Base-by-base conservation (phyloP, 2,113 vertebrate genomes). In the Perognathus longimembris region DNA sequence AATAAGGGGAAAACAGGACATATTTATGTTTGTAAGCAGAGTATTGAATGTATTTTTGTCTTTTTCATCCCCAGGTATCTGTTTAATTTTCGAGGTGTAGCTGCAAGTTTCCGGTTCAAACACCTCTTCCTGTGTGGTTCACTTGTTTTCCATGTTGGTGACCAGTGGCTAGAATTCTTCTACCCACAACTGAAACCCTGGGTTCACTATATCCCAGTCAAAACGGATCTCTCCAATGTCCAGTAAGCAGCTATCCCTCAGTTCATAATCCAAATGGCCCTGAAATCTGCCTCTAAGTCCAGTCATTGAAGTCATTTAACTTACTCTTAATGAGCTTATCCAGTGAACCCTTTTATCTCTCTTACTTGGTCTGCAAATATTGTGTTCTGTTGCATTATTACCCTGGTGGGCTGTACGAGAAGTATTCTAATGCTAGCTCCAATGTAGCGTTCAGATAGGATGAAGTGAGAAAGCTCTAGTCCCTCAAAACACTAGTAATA, bases 21-120 rank as follows among this genome's bases (percentile, higher is more conserved):
- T 63, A 36, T 73, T 67, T 50, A 15, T 85, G 42, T 36, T 10
- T 66, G 22, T 5, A 90, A 34, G 3, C 32, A 34, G n/a, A 94
- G 2, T 85, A 57, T 61, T 61, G 79, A 70, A 20, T 90, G 1
- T 74, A 74, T 64, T 92, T 85, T 82, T 22, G 5, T 94, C 22
- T 94, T n/a, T 92, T 18, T 82, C 94, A n/a, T 93, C 73, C 92
- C 93, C 90, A 99, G 99, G 97, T 99, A 99, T 92, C 98, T 99
- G 63, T 99, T 99, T 96, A 99, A 99, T 98, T 99, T 99, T 96
- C 98, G 99, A 0, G 99, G 99, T 2, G 99, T 99, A 90, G 99
- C 99, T 0, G 99, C 99, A 96, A 99, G 99, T 97, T 99, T 99
- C 97, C 99, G 99, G 6, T 94, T 99, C 97, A 99, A 99, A 88